Evolutionary conservation across 2,797 vertebrate species (phyloP), one percentile per base, ranked within the genome.

Genomic region (Myotis myotis): DNA sequence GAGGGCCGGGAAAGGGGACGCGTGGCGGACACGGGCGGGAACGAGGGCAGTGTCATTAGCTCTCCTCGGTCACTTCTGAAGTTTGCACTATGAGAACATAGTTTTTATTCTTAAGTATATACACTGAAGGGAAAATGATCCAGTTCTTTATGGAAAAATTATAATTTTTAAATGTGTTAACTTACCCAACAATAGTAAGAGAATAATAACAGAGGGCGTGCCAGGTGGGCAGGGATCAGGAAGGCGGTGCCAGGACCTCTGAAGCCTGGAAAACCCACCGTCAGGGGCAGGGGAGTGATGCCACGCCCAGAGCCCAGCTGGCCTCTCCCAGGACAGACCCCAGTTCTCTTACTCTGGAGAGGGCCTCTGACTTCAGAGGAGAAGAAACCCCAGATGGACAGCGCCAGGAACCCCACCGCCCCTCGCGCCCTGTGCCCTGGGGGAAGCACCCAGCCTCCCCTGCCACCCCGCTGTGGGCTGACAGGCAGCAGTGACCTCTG

Each of bases 401-500:
- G 62, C 51, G 16, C 25, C 30, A 17, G 62, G 62, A 64, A 86
- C n/a, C 68, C 23, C 20, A 15, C 25, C n/a, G 51, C 16, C 23
- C 49, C 22, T 62, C 62, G 12, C 51, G 57, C 60, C 80, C 0
- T 1, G 25, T 47, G 33, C 71, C 60, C 55, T 11, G 75, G 55
- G 51, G 75, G 28, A 28, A 28, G 47, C 17, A 28, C 5, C 62
- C 44, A 6, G 0, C 7, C 30, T 22, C 12, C 55, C 55, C 55
- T 5, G 23, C 55, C 22, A 23, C 9, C 55, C 55, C 25, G 79
- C 87, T 76, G 93, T 91, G 86, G 9, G 41, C 44, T 82, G 90
- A 94, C 92, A 94, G 80, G 89, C 80, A 84, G 89, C 86, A 96
- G 93, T 96, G 93, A 96, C 71, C 55, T 93, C 90, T 36, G 93